These are phyloP conservation scores for Argyrosomus regius DNA, from an alignment of 2,797 vertebrate genomes.

Conservation along the genomic window DNA sequence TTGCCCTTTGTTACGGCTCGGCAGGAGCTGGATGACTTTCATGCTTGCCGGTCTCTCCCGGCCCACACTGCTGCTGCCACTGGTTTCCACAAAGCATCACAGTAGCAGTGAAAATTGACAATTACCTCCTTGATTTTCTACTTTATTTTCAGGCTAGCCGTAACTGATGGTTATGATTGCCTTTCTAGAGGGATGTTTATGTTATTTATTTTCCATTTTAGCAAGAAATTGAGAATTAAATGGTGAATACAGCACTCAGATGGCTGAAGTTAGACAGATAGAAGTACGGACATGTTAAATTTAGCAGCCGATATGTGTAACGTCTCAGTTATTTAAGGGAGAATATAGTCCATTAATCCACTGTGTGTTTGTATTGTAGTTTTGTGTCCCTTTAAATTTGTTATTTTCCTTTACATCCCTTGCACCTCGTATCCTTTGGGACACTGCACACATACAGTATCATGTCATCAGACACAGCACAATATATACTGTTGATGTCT, in stretches of 20 bases:
- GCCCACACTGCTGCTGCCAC: slow-evolving; percentile 34
- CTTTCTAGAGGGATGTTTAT: slow-evolving; percentile 11
- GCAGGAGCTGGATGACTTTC: slow-evolving; percentile 66
- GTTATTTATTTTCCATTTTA: slow-evolving; percentile 23
- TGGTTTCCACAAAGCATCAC: slow-evolving; percentile 37
- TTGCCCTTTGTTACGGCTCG: slow-evolving; percentile 63
- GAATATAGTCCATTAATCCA: background rate
- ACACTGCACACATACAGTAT: background rate
- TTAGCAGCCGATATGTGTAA: slow-evolving; percentile 3
- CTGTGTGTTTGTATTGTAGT: background rate
- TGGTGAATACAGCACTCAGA: slow-evolving; percentile 3
- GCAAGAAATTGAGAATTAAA: slow-evolving; percentile 20
- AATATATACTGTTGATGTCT: background rate
- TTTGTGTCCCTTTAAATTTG: background rate
- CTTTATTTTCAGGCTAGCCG: slow-evolving; percentile 12
- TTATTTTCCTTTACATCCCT: background rate
- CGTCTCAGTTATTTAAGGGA: background rate
- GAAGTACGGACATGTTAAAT: background rate
- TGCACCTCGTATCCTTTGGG: background rate
- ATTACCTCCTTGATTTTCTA: slow-evolving; percentile 44
- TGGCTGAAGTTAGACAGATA: background rate
- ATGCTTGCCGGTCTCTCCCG: slow-evolving; percentile 34
- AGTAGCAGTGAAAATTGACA: slow-evolving; percentile 43
- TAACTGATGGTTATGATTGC: slow-evolving; percentile 29
- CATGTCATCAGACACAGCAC: background rate